Evolutionary conservation across 2,797 vertebrate genomes (phyloP), one percentile per base, ranked within the genome.

Genomic region (Cyclura pinguis): DNA sequence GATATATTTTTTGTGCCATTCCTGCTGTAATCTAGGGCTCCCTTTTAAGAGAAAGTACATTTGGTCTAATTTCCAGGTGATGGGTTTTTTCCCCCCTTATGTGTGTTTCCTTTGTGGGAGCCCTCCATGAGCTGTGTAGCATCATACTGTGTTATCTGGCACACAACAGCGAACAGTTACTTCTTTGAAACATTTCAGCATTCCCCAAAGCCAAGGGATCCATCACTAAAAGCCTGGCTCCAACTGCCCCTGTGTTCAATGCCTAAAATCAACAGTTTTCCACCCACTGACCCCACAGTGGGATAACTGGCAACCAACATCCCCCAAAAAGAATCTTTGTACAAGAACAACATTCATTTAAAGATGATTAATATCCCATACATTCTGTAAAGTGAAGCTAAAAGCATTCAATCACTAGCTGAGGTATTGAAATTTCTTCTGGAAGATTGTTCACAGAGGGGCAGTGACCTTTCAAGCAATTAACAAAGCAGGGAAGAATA

Each of bases 51-150:
- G 55, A 89, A 92, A 92, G 29, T 91, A 76, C 90, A 80, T 95
- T 95, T 93, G 89, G 92, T 88, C 90, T 73, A 85, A 91, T 93
- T 94, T 91, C 27, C 1, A 92, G 81, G 90, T 92, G 92, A 93
- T 93, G 91, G 90, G 93, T 95, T 69, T 69, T 93, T 92, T 89
- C 91, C n/a, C n/a, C n/a, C n/a, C 88, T 95, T 91, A 64, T 93
- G 90, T 91, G 92, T 92, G 93, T 92, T 95, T 86, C 93, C 94
- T 93, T 95, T 93, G 81, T 94, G 94, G 93, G 94, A 95, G 88
- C 69, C 84, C 73, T 90, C 0, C 78, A 81, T 86, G 93, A 94
- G 81, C 86, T 95, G 76, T 93, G 91, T 94, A 95, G 87, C 86
- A 92, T 93, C 92, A 91, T 90, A 95, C 91, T 91, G 67, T 92